phyloP scores from a whole-genome alignment of 2,113 vertebrate species.

The Lagenorhynchus albirostris region DNA sequence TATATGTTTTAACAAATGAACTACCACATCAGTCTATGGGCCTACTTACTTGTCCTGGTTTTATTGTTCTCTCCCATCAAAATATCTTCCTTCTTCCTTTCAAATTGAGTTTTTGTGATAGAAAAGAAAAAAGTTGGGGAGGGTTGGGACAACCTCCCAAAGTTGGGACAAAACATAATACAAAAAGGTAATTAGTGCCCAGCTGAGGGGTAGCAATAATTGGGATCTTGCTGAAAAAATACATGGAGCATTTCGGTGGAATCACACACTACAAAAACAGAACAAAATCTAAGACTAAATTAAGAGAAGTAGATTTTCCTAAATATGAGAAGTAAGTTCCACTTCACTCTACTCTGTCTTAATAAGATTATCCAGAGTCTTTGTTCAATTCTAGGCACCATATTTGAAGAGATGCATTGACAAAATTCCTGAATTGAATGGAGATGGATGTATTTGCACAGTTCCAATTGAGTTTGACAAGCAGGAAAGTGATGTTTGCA shows the following conservation, averaged over 20 bases:
- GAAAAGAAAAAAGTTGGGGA: not conserved
- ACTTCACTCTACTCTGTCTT: not conserved
- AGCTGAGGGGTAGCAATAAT: not conserved
- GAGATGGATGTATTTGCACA: conserved; percentile 50
- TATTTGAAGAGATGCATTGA: conserved; percentile 18
- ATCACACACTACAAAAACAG: not conserved
- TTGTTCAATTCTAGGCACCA: not conserved
- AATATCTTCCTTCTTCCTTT: not conserved
- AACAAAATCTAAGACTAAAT: not conserved
- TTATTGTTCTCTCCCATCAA: not conserved
- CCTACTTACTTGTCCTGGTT: not conserved
- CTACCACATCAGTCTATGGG: not conserved
- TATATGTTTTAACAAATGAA: not conserved
- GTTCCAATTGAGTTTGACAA: conserved; percentile 62
- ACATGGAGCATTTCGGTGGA: not conserved
- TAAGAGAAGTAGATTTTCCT: not conserved
- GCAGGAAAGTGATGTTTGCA: conserved; percentile 50
- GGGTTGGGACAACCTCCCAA: no score
- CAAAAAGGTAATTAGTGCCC: not conserved
- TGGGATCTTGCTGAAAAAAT: not conserved
- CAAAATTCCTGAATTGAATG: conserved; percentile 35
- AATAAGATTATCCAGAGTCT: not conserved
- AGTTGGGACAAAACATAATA: not conserved
- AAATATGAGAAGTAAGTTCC: not conserved
- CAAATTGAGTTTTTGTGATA: not conserved